A percentile compares a stretch with the other conserved stretches of the same genome.
These are phyloP conservation scores for Bombus pyrosoma DNA, from an alignment of 1,140 invertebrate species.

Conservation along the genomic window DNA sequence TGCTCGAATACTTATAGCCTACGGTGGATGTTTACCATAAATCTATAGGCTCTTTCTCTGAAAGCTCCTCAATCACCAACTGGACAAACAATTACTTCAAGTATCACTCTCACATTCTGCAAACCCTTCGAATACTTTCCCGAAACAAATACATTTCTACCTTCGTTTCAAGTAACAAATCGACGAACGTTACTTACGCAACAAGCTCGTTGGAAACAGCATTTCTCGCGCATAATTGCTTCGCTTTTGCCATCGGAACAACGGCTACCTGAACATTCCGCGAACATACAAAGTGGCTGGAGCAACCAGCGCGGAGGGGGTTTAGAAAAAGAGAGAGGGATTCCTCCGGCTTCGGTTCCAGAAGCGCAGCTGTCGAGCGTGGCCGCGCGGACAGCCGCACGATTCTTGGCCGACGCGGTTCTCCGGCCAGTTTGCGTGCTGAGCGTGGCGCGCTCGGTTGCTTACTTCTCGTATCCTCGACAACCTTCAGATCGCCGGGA, in stretches of 20 bases:
- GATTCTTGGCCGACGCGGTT: slow-evolving; percentile 47
- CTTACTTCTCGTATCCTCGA: slow-evolving; percentile 19
- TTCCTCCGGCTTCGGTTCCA: slow-evolving; percentile 29
- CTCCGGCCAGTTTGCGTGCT: slow-evolving; percentile 59
- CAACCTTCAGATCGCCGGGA: neutral
- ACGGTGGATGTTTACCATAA: neutral
- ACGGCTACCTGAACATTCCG: neutral
- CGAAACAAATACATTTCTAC: neutral
- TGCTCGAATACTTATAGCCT: too few relatives aligned
- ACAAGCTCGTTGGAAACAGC: neutral
- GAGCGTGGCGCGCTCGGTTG: slow-evolving; percentile 64
- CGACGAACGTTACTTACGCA: slow-evolving; percentile 3
- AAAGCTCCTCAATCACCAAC: neutral
- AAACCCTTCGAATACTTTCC: neutral
- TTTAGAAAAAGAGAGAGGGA: slow-evolving; percentile 52
- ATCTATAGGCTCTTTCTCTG: neutral
- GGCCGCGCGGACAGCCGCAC: slow-evolving; percentile 52
- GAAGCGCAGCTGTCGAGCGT: slow-evolving; percentile 59
- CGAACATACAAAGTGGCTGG: slow-evolving; percentile 15
- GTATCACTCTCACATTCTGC: neutral
- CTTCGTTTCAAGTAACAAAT: neutral
- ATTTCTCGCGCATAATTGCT: neutral
- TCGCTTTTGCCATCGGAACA: neutral
- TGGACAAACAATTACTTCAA: neutral
- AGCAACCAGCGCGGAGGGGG: neutral